Base-by-base conservation (phyloP, 2,888 invertebrate species). In the Epirrhoe alternata region DNA sequence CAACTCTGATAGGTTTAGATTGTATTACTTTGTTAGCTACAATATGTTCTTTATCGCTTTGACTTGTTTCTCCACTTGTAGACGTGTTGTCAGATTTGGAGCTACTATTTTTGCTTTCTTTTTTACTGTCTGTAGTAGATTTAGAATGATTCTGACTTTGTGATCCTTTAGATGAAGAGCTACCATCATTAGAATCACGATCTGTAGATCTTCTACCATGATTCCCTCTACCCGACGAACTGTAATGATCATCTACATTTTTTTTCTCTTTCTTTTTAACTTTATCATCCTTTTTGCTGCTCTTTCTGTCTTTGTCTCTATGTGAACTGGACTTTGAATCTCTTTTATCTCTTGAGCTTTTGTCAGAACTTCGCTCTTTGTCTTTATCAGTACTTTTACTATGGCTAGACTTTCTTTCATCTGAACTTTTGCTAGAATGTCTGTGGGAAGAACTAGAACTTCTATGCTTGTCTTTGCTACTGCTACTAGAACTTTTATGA, bases 171-270 rank as follows among this genome's bases (percentile, higher is more conserved):
- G 88, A 90, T 0, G 92, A 93, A 1, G 94, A 93, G 63, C 94
- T 94, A 10, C 96, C 97, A 81, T 97, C 97, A 74, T 96, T 97
- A 0, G 97, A 97, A 86, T 97, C 97, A 69, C 96, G 93, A 75
- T 96, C 97, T 0, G 96, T 96, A 0, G 97, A 97, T 56, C 97
- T 93, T 6, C 97, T 94, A 72, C 94, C 94, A 60, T 94, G 94
- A 50, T 94, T 94, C 10, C 94, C 94, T 78, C 96, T 95, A 0
- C 94, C 94, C 45, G 95, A 95, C 5, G 95, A 89, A 74, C 95
- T 95, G 65, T 95, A 95, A 80, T 97, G 97, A 84, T 97, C 97
- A 79, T 97, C 97, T 63, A 92, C 93, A 2, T 93, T 88, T 78
- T 95, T 94, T 76, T 94, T 94, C 24, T 86, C 87, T 61, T 92